Evolutionary conservation across 2,797 vertebrate genomes (phyloP), one percentile per base, ranked within the genome.

Genomic region (Bradypodion ventrale): DNA sequence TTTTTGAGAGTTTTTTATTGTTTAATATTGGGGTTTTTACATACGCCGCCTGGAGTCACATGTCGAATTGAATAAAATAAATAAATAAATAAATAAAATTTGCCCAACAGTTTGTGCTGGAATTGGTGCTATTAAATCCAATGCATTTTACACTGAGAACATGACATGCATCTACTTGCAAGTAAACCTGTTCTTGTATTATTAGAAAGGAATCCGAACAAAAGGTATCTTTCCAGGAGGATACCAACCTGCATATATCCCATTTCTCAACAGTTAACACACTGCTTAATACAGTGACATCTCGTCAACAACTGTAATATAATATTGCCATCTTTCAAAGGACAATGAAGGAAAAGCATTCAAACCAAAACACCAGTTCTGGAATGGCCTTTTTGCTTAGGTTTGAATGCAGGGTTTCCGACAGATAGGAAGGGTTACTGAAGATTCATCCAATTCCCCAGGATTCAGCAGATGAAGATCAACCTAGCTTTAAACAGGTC

Each of bases 381-480:
- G 89, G 92, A 87, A 89, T 90, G 80, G 90, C 91, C 90, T 93
- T 94, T 91, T 80, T 92, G 52, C 2, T 89, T 89, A 87, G 86
- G 88, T 87, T 89, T 89, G 88, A 92, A 89, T 90, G 91, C 89
- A 87, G 87, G 79, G 75, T 89, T 83, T 82, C 78, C 85, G 42
- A 40, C 35, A 70, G 73, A 82, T 46, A 72, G 66, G 25, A 62
- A 88, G 81, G 91, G 90, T 94, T 91, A 94, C 84, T 82, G 72
- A 52, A 82, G 92, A 91, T 92, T 95, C 90, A 89, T 80, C 76
- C 86, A 89, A 93, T 93, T 92, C 89, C 89, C 89, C 92, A 90
- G 89, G 62, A 80, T 82, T 91, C 92, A 93, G 78, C 93, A 94
- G 93, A 94, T 93, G 91, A 93, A 95, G 94, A 93, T 95, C 95